Evolutionary conservation across 2,113 vertebrate genomes (phyloP).

Genomic region (Petrocephalus microphthalmus): DNA sequence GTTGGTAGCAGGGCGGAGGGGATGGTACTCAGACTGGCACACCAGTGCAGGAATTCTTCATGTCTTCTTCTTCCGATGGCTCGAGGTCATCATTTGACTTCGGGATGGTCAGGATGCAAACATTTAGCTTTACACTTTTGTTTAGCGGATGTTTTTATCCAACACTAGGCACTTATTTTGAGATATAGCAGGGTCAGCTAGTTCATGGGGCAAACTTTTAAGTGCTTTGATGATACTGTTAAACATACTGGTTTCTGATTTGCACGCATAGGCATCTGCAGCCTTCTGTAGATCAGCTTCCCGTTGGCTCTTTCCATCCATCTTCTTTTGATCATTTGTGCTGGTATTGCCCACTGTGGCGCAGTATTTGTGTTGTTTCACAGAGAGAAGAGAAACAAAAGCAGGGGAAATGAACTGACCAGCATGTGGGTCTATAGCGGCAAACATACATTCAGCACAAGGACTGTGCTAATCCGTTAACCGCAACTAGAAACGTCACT

Average conservation of each 20-base stretch:
- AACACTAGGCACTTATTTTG: not conserved
- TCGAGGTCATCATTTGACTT: not conserved
- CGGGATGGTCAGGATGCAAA: not conserved
- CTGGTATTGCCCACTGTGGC: not conserved
- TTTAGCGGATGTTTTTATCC: not conserved
- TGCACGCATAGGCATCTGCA: not conserved
- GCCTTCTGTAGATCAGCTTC: not conserved
- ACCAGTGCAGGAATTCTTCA: not conserved
- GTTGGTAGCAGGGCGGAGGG: not conserved
- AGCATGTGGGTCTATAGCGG: not conserved
- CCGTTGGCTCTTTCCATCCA: not conserved
- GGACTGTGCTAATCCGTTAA: not conserved
- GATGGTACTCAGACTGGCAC: not conserved
- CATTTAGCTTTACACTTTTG: not conserved
- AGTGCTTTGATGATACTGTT: not conserved
- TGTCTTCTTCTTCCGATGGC: not conserved
- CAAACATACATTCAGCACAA: not conserved
- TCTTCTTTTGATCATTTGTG: not conserved
- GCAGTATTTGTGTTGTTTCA: not conserved
- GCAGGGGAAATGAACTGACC: not conserved
- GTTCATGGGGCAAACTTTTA: no score
- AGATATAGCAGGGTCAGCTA: not conserved
- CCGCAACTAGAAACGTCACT: not conserved
- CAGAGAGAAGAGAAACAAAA: not conserved
- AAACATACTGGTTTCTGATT: not conserved